Base-by-base conservation (phyloP, 2,113 vertebrate genomes). In the Sminthopsis crassicaudata region DNA sequence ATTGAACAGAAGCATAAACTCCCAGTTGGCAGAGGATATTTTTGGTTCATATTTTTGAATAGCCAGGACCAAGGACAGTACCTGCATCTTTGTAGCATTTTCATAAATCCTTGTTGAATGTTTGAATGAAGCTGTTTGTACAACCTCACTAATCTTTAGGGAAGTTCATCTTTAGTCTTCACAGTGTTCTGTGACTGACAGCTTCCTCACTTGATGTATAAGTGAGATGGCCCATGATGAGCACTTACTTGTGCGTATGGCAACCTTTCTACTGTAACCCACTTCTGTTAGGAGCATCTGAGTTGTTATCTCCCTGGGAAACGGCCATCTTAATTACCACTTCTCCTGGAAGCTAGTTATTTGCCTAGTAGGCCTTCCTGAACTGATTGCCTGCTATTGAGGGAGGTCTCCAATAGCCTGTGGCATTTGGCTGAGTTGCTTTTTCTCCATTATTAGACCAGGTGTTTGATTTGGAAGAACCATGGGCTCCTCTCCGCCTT, bases 181-280 rank as follows among this genome's bases (percentile, higher is more conserved):
- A 42, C 67, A 42, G 67, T 84, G 19, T 84, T 84, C 67, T 48
- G n/a, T 0, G 2, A 26, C 36, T 55, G 60, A 46, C 90, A 94
- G 55, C 53, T 91, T 30, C 91, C 93, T 23, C 57, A 0, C 16
- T 42, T 36, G 52, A 76, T 26, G 24, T 50, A 10, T 48, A 90
- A 12, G 93, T 92, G 96, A 91, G 26, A 93, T 94, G 67, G 42
- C 88, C 91, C 90, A 46, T 0, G 0, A 42, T 92, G 42, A 51
- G 46, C 11, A 36, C 27, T 53, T 95, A 36, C 25, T 50, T 93
- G 42, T 46, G 55, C 27, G 5, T 27, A n/a, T 93, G 53, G 76
- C 92, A 90, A 88, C 48, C 93, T 76, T 91, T 48, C 60, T 19
- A 55, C 36, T 92, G 12, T 76, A 76, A 92, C 67, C 84, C 92